Conservation (phyloP, 2,113 vertebrate species). For the Corvus hawaiiensis region DNA sequence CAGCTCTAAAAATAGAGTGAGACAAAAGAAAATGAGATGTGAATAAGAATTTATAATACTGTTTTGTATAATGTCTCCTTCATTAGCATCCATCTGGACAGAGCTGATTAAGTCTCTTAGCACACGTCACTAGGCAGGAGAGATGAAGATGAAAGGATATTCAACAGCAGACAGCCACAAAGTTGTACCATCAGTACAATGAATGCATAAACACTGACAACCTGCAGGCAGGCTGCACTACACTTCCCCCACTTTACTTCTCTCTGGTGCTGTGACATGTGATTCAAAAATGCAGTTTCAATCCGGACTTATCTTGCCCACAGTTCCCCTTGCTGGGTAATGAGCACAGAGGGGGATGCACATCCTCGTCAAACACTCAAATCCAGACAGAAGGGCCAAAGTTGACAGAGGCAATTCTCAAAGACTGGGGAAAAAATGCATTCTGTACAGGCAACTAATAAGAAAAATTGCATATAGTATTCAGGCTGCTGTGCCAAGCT, state of each 20-base stretch:
- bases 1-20: slow-evolving; percentile 57
- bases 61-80: slow-evolving; percentile 50
- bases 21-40: slow-evolving; percentile 50
- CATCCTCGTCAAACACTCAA: neutral
- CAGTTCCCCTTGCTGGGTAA: neutral
- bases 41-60: slow-evolving; percentile 47
- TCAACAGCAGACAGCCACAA: slow-evolving; percentile 15
- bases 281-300: neutral
- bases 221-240: neutral
- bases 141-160: slow-evolving; percentile 52
- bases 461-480: neutral
- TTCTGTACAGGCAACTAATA: neutral
- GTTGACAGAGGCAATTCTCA: neutral
- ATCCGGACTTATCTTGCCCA: neutral
- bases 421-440: neutral
- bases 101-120: slow-evolving; percentile 52
- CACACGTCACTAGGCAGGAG: slow-evolving; percentile 35
- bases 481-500: neutral
- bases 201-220: neutral
- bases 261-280: neutral
- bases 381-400: neutral
- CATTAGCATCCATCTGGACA: slow-evolving; percentile 64
- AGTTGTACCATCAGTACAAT: neutral
- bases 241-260: neutral
- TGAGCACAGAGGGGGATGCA: neutral